Percentiles rank a stretch among this genome's conserved stretches.
Conservation (phyloP, 2,797 vertebrate species). For the Schizothorax lantsangensis region DNA sequence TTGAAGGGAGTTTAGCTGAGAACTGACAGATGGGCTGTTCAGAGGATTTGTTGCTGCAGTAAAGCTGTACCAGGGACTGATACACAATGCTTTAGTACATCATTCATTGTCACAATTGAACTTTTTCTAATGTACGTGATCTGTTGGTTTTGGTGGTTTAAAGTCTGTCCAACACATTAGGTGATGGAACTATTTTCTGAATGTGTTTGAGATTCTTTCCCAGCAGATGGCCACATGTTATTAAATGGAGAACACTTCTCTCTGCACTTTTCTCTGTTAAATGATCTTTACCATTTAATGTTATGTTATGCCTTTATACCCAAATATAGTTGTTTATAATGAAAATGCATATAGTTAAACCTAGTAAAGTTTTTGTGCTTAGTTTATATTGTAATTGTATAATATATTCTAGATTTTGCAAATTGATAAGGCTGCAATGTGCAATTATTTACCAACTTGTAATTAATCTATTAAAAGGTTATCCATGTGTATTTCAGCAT, state of each 20-base stretch:
- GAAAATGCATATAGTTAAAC: background rate
- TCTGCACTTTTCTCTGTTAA: background rate
- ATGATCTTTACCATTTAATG: background rate
- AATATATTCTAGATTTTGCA: background rate
- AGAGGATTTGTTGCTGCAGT: background rate
- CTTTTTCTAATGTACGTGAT: background rate
- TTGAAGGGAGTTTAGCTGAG: background rate
- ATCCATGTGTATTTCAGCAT: too few species aligned
- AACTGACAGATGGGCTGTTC: background rate
- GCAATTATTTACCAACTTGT: background rate
- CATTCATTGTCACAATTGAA: background rate
- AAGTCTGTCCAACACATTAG: background rate
- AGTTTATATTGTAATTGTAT: background rate
- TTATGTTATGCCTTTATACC: background rate
- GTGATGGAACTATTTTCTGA: background rate
- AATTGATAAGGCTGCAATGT: background rate
- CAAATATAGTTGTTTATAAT: background rate
- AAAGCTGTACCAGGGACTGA: background rate
- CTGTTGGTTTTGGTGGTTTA: background rate
- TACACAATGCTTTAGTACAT: background rate
- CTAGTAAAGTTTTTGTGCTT: background rate
- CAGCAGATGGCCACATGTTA: background rate
- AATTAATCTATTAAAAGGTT: background rate
- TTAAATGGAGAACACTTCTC: background rate
- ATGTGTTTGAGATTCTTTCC: background rate